Evolutionary conservation across 2,888 invertebrate species (phyloP).

Genomic region (Endomychus coccineus): DNA sequence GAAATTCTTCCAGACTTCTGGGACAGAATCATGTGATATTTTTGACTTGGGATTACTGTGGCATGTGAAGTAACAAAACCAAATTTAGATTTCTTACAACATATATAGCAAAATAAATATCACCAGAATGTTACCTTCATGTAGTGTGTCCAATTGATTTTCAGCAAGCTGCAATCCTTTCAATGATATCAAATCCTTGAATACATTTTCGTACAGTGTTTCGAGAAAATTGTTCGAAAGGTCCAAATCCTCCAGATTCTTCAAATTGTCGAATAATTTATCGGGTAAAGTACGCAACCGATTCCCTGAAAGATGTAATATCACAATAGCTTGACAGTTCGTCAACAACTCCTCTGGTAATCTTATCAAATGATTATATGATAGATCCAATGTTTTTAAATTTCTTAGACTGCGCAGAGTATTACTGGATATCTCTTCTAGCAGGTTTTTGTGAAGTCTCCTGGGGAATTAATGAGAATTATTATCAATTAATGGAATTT

Average conservation of each 20-base stretch:
- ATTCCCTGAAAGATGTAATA: constrained; percentile 62
- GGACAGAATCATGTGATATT: too few relatives aligned
- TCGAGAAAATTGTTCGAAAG: constrained; percentile 60
- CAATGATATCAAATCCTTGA: constrained; percentile 50
- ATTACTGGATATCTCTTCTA: constrained; percentile 54
- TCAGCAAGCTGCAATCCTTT: constrained; percentile 60
- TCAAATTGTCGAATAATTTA: constrained; percentile 51
- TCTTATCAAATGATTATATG: constrained; percentile 55
- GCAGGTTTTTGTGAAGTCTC: constrained; percentile 56
- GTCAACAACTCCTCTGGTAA: constrained; percentile 54
- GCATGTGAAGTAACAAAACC: too few relatives aligned
- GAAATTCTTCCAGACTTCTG: too few relatives aligned
- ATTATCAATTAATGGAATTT: too few relatives aligned
- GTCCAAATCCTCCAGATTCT: constrained; percentile 59
- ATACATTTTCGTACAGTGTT: constrained; percentile 51
- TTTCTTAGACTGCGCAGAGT: constrained; percentile 53
- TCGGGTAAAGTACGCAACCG: constrained; percentile 52
- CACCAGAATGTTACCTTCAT: constrained; percentile 8
- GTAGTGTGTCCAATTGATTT: constrained; percentile 45
- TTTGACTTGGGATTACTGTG: too few relatives aligned
- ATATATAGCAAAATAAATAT: too few relatives aligned
- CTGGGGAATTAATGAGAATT: constrained; percentile 45
- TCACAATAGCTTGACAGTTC: constrained; percentile 52
- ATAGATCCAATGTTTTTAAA: constrained; percentile 60
- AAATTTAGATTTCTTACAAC: too few relatives aligned